Conservation (phyloP, 2,113 vertebrate species). For the Lasiurus cinereus region DNA sequence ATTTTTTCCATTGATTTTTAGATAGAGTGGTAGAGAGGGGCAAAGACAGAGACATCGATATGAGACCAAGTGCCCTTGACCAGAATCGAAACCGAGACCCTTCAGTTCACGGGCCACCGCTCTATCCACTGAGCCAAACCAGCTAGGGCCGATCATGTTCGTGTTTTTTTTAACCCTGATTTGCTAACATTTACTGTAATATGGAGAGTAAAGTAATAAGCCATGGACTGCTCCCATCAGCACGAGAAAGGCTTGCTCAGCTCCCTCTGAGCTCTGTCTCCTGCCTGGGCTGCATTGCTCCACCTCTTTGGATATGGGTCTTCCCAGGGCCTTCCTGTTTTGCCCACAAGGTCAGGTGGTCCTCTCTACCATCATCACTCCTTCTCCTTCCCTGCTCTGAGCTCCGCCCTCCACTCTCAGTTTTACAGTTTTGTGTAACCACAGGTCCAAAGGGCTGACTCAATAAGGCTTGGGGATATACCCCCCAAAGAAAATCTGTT, state of each 20-base stretch:
- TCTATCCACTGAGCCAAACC: no score
- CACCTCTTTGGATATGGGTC: not conserved
- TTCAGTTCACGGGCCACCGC: no score
- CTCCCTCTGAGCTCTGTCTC: not conserved
- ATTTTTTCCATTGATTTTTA: no score
- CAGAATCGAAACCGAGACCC: no score
- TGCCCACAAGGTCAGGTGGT: not conserved
- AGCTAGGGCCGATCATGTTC: not conserved
- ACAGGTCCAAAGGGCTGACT: not conserved
- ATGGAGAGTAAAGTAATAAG: not conserved
- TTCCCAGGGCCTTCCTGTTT: not conserved
- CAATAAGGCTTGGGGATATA: not conserved
- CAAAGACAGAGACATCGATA: no score
- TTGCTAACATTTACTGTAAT: not conserved
- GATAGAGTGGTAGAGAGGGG: no score
- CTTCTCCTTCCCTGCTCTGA: not conserved
- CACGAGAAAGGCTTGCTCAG: not conserved
- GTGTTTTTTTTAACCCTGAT: not conserved
- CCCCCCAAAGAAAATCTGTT: no score
- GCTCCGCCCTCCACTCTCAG: not conserved
- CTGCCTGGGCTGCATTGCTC: not conserved
- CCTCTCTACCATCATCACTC: not conserved
- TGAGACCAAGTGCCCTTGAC: no score
- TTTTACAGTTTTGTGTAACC: not conserved
- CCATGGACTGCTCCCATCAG: not conserved